These are phyloP conservation scores for Sitta europaea DNA, from an alignment of 2,113 vertebrate genomes.

Conservation along the genomic window DNA sequence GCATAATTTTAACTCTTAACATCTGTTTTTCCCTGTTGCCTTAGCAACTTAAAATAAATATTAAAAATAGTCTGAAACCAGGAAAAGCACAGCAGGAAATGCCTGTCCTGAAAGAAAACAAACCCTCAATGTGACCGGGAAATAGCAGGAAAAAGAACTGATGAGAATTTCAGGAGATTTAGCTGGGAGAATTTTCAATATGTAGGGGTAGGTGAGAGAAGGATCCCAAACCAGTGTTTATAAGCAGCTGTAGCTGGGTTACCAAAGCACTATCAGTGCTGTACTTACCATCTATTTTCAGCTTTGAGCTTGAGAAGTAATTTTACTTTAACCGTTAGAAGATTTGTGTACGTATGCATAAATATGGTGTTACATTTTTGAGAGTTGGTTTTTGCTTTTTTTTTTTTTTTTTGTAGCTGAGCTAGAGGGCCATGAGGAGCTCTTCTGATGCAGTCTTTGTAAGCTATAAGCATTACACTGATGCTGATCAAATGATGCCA, in stretches of 20 bases:
- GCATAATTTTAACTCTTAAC: constrained; percentile 70
- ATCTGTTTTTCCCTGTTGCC: constrained; percentile 69
- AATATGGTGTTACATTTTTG: not conserved
- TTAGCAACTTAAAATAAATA: constrained; percentile 73
- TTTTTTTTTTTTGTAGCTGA: not conserved
- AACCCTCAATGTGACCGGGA: constrained; percentile 33
- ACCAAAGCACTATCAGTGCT: not conserved
- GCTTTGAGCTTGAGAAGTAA: constrained; percentile 3
- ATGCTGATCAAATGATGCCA: not conserved
- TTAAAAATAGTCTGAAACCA: constrained; percentile 70
- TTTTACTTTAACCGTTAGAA: not conserved
- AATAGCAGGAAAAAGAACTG: constrained; percentile 8
- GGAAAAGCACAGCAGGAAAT: constrained; percentile 72
- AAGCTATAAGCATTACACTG: not conserved
- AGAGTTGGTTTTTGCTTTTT: not conserved
- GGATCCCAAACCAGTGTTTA: not conserved
- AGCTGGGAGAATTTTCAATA: not conserved
- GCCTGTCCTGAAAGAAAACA: constrained; percentile 72
- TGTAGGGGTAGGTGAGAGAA: not conserved
- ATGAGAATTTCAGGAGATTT: not conserved
- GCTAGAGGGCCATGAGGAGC: not conserved
- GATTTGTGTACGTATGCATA: not conserved
- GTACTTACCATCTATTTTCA: constrained; percentile 5
- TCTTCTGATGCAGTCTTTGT: not conserved
- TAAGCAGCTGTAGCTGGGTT: not conserved